Conservation (phyloP, 2,113 vertebrate species). For the Stigmatopora nigra region DNA sequence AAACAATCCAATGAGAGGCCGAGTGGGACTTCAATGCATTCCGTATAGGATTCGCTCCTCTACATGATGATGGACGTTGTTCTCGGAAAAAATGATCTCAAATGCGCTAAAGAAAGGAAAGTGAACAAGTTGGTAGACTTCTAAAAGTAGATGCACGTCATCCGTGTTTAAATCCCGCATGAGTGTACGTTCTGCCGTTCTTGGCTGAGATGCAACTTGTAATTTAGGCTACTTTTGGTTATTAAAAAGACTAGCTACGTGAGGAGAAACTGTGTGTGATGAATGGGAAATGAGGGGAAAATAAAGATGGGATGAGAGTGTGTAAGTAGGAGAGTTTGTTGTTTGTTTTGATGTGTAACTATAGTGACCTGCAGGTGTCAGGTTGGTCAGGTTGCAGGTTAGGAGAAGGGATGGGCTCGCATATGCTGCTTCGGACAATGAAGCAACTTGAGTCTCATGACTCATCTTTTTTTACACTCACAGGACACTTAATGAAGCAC, state of each 20-base stretch:
- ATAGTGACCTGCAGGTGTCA: constrained; percentile 6
- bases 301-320: not conserved
- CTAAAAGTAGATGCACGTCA: not conserved
- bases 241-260: not conserved
- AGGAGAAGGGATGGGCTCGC: not conserved
- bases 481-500: not conserved
- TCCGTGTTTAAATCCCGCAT: not conserved
- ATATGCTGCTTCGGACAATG: not conserved
- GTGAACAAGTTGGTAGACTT: not conserved
- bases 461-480: not conserved
- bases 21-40: not conserved
- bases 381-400: not conserved
- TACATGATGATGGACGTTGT: not conserved
- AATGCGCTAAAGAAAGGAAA: constrained; percentile 2
- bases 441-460: not conserved
- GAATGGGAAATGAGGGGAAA: not conserved
- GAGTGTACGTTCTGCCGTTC: not conserved
- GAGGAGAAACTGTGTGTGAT: constrained; percentile 2
- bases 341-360: constrained; percentile 3
- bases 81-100: not conserved
- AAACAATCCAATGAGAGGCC: constrained; percentile 7
- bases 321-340: not conserved
- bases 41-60: not conserved
- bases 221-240: not conserved
- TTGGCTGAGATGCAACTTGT: constrained; percentile 2